These are phyloP conservation scores for Holothuria glaberrima DNA, from an alignment of 35 echinoderm and acorn worm species.

Conservation along the genomic window DNA sequence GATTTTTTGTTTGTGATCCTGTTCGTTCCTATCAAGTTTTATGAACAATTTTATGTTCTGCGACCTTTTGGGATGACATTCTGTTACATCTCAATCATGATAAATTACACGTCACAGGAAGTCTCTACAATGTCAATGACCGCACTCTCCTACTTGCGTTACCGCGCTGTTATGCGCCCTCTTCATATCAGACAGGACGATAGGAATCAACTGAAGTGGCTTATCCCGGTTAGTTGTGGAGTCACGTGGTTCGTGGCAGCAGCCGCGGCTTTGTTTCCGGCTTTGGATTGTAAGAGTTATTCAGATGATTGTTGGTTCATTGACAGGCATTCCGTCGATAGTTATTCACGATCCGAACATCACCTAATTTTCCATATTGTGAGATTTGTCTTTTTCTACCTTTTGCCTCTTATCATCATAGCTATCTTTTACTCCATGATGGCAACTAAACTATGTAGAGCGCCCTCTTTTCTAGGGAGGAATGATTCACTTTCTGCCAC, in stretches of 20 bases:
- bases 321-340: neutral
- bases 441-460: neutral
- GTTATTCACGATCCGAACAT: too few relatives aligned
- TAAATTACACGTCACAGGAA: slow-evolving; percentile 32
- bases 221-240: neutral
- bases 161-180: neutral
- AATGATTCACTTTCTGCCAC: neutral
- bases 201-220: neutral
- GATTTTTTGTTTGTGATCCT: slow-evolving; percentile 14
- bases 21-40: slow-evolving; percentile 5
- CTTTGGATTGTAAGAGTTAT: neutral
- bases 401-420: neutral
- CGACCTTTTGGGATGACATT: slow-evolving; percentile 16
- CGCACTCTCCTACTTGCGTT: slow-evolving; percentile 1
- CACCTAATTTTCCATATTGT: neutral
- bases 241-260: neutral
- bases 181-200: neutral
- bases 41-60: neutral
- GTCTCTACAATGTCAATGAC: slow-evolving; percentile 23
- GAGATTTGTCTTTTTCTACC: neutral
- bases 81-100: neutral
- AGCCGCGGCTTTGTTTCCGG: neutral
- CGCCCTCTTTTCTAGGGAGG: neutral
- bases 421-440: slow-evolving; percentile 1
- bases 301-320: neutral